A percentile compares a stretch with the other conserved stretches of the same genome.
Evolutionary conservation across 2,113 vertebrate genomes (phyloP).

Genomic region (Ptilonorhynchus violaceus): DNA sequence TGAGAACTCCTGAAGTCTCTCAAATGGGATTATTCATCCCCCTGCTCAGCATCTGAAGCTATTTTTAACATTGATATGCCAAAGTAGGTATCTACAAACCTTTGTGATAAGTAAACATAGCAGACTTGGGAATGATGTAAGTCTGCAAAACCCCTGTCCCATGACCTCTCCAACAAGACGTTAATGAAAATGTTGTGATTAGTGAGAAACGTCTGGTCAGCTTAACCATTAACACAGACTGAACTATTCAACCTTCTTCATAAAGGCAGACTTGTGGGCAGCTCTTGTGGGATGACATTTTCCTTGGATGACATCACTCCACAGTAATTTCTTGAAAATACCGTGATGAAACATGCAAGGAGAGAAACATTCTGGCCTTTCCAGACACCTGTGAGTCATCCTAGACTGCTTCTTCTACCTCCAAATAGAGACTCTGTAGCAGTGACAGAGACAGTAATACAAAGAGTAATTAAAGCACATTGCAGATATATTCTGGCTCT

Average conservation of each 20-base stretch:
- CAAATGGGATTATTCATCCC: background rate
- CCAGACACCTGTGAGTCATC: slow-evolving; percentile 42
- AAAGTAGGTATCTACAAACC: background rate
- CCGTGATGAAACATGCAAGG: background rate
- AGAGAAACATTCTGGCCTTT: background rate
- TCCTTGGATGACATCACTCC: slow-evolving; percentile 3
- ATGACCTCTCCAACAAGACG: background rate
- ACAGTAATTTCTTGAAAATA: background rate
- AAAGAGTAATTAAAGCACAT: background rate
- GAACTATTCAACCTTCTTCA: background rate
- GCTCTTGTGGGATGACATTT: background rate
- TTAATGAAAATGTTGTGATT: background rate
- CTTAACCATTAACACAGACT: background rate
- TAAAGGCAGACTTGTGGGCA: background rate
- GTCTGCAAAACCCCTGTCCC: background rate
- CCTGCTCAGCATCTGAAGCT: background rate
- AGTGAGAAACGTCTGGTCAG: background rate
- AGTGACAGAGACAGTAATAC: background rate
- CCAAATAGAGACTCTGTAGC: background rate
- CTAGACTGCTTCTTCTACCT: background rate
- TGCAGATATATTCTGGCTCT: background rate
- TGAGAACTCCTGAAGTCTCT: background rate
- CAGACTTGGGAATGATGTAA: background rate
- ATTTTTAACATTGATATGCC: background rate
- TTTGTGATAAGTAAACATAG: background rate